Conservation (phyloP, 1,140 invertebrate genomes). For the Bombus cullumanus region DNA sequence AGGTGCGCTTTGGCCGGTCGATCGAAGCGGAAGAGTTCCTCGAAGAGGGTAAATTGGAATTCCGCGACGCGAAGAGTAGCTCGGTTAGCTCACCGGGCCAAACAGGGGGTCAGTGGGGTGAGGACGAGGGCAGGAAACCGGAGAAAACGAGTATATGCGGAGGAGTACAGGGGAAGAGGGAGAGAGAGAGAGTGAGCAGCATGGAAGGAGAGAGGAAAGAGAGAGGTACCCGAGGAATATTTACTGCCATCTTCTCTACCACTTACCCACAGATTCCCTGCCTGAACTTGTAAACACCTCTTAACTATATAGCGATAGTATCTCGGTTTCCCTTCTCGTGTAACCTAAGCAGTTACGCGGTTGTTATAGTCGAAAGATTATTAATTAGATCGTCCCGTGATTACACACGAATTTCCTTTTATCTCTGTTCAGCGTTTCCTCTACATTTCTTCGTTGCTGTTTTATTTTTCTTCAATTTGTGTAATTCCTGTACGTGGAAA, state of each 20-base stretch:
- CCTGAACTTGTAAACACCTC: constrained; percentile 83
- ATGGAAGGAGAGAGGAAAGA: too few species aligned
- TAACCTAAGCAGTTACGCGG: constrained; percentile 65
- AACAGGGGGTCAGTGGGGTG: constrained; percentile 42
- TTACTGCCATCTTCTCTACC: constrained; percentile 83
- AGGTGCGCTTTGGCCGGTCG: constrained; percentile 52
- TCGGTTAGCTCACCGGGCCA: constrained; percentile 55
- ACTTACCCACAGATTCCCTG: constrained; percentile 82
- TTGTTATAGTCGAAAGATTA: constrained; percentile 61
- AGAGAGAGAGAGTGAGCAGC: constrained; percentile 52
- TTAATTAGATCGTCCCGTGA: constrained; percentile 61
- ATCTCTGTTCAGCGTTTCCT: neutral
- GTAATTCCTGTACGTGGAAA: neutral
- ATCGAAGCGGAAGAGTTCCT: constrained; percentile 56
- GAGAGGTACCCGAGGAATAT: constrained; percentile 76
- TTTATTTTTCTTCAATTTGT: neutral
- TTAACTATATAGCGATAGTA: constrained; percentile 82
- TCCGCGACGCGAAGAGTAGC: constrained; percentile 75
- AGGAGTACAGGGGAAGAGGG: constrained; percentile 60
- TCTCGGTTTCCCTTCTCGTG: constrained; percentile 73
- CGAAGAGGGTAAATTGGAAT: constrained; percentile 80
- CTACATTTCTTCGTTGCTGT: neutral
- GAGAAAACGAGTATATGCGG: constrained; percentile 49
- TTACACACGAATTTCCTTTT: constrained; percentile 15
- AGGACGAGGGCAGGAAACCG: constrained; percentile 63